These are phyloP conservation scores for Agrochola lota DNA, from an alignment of 2,888 invertebrate species.

Conservation along the genomic window DNA sequence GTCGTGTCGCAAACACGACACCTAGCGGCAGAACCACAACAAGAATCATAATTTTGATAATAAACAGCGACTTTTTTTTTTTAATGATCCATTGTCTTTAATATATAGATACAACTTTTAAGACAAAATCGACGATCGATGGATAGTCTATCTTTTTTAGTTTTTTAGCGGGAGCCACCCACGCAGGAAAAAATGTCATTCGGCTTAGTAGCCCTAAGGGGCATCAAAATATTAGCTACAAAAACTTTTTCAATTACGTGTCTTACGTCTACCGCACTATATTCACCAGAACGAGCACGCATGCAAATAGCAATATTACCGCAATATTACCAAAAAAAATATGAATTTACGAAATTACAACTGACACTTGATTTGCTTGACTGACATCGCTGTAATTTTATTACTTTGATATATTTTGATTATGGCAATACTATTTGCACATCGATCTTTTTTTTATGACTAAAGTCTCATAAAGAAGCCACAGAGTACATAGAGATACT, in stretches of 20 bases:
- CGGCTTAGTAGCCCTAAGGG: no score
- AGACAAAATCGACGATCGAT: background rate
- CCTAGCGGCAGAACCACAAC: conserved; percentile 9
- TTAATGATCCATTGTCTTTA: background rate
- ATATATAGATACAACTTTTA: background rate
- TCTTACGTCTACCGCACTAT: background rate
- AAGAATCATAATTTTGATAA: background rate
- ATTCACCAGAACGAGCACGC: background rate
- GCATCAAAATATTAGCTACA: background rate
- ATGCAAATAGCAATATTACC: background rate
- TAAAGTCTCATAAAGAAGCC: no score
- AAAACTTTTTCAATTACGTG: no score
- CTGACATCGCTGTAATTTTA: background rate
- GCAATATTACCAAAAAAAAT: background rate
- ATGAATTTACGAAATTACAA: background rate
- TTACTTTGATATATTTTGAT: no score
- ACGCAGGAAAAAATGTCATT: background rate
- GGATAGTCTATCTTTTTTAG: background rate
- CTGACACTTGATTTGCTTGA: background rate
- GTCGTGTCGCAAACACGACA: conserved; percentile 29
- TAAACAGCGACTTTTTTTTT: background rate
- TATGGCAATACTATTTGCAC: no score
- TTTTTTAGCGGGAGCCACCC: background rate
- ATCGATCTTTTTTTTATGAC: no score
- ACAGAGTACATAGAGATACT: no score